Conservation (phyloP, 30 jellyfish, hydroid and myxozoan species). For the Euphysa ruthae region DNA sequence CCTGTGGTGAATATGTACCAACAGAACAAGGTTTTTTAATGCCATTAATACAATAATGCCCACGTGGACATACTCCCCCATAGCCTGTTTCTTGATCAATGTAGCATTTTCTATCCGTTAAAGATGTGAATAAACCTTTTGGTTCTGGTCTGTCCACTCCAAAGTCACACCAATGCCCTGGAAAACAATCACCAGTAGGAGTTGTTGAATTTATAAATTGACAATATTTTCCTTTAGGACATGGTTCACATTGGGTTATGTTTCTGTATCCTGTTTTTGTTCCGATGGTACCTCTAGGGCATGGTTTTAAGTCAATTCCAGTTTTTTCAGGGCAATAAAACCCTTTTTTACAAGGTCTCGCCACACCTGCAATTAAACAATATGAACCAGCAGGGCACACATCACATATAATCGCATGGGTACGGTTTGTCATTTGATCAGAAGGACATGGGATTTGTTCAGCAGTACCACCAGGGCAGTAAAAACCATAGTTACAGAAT, state of each 20-base stretch:
- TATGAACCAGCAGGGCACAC: conserved; percentile 97
- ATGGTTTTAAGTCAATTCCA: conserved; percentile 74
- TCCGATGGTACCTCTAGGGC: conserved; percentile 98
- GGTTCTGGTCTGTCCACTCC: conserved; percentile 95
- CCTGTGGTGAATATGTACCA: conserved; percentile 81
- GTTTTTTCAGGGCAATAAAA: conserved; percentile 96
- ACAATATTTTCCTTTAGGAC: conserved; percentile 96
- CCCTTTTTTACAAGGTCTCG: conserved; percentile 71
- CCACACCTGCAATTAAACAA: conserved; percentile 75
- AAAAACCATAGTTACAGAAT: conserved; percentile 75
- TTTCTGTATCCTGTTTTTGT: conserved; percentile 43
- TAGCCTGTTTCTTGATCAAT: conserved; percentile 84
- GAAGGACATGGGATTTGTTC: conserved; percentile 93
- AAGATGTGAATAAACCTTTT: conserved; percentile 32
- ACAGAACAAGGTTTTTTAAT: no score
- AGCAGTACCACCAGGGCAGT: conserved; percentile 92
- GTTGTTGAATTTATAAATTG: conserved; percentile 49
- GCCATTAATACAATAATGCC: conserved; percentile 89
- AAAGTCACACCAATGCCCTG: conserved; percentile 87
- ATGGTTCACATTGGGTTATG: conserved; percentile 73
- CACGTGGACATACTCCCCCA: conserved; percentile 93
- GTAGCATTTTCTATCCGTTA: conserved; percentile 37
- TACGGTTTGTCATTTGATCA: conserved; percentile 80
- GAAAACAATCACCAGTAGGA: conserved; percentile 62
- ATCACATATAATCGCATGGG: conserved; percentile 73